Evolutionary conservation across 2,888 invertebrate species (phyloP), one percentile per base, ranked within the genome.

Genomic region (Spisula solida): DNA sequence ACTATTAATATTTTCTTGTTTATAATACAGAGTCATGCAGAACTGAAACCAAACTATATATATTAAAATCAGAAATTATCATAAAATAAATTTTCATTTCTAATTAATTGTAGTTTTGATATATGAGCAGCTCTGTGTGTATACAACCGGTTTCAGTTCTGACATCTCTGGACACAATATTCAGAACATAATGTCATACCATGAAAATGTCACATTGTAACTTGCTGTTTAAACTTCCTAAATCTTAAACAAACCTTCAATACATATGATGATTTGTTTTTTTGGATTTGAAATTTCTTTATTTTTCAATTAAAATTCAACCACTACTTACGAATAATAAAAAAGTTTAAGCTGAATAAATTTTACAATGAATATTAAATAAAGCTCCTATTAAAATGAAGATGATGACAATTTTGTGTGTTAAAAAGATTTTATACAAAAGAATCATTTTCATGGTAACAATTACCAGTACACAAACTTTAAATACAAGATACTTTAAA

Each of bases 381-480:
- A 60, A 25, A 60, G 60, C 6, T 25, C 2, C 8, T 8, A 41
- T 41, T 41, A 5, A 14, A 14, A 55, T 55, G 55, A 55, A 55
- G 20, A 55, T 55, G 2, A 55, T 55, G 55, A 60, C 1, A 60
- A 20, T 8, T 18, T 25, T n/a, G 8, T 66, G 25, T 25, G 5
- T 66, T 25, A 25, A 25, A 75, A 34, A 25, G 75, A 75, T 34
- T 31, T 75, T 31, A 16, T 75, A 34, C 75, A 75, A 75, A 75
- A 75, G 31, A 18, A 31, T 16, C 8, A 34, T 75, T 75, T 75
- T 31, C 75, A 75, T 75, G 75, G 75, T 18, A 75, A 75, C 75
- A 31, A n/a, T n/a, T n/a, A 60, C n/a, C 25, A 60, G 25, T 60
- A 60, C 29, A 34, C 16, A 31, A 29, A 16, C 18, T 75, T 75